Evolutionary conservation across 2,888 invertebrate genomes (phyloP).

Genomic region (Dynastes tityus): DNA sequence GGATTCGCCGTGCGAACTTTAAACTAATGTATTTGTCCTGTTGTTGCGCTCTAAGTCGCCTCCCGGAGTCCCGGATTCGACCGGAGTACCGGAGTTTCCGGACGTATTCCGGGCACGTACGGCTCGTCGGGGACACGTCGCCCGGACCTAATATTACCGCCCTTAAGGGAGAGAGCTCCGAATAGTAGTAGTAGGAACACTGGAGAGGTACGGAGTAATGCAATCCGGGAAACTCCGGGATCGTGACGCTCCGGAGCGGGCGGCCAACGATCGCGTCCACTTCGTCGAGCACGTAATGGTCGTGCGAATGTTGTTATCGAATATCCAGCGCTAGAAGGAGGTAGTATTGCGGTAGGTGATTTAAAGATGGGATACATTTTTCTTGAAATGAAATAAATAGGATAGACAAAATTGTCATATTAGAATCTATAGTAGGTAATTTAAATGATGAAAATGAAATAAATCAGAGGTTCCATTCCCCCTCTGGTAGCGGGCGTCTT

Average conservation of each 20-base stretch:
- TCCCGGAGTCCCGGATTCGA: neutral
- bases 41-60: too few relatives aligned
- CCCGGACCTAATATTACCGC: constrained; percentile 52
- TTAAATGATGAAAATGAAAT: too few relatives aligned
- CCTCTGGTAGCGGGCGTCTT: too few relatives aligned
- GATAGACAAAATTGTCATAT: too few relatives aligned
- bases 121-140: constrained; percentile 49
- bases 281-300: constrained; percentile 48
- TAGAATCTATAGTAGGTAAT: too few relatives aligned
- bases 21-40: neutral
- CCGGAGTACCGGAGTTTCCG: constrained; percentile 21
- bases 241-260: neutral
- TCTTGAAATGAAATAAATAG: too few relatives aligned
- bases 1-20: neutral
- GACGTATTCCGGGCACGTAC: constrained; percentile 37
- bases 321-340: too few relatives aligned
- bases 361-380: too few relatives aligned
- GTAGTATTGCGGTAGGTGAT: too few relatives aligned
- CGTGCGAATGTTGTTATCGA: too few relatives aligned
- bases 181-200: constrained; percentile 1
- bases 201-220: neutral
- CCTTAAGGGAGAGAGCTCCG: constrained; percentile 19
- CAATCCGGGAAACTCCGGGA: constrained; percentile 1
- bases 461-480: too few relatives aligned
- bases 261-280: neutral